Base-by-base conservation (phyloP, 37 sponge, comb jelly and placozoan species). In the Oopsacas minuta region DNA sequence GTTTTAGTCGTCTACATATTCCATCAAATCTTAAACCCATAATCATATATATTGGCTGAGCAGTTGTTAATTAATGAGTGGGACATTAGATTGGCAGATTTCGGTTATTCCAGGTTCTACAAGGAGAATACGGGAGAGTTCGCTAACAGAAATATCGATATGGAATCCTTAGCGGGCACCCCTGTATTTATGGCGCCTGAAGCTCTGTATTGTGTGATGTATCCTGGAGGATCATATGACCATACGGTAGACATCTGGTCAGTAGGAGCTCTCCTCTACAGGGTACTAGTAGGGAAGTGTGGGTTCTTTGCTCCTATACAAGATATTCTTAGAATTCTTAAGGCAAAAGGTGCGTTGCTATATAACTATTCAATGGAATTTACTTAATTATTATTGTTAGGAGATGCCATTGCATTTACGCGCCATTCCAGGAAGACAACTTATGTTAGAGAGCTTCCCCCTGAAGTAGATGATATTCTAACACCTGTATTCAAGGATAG, bases 121-220 rank as follows among this genome's bases (percentile, higher is more conserved):
- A 91, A 81, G 82, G 90, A 91, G 23, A 89, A 92, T 36, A 39
- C 83, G 35, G 75, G 75, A 5, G 75, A 61, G 28, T 5, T n/a
- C 32, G 85, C 86, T 8, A 92, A 52, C 37, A 91, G 90, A 52
- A 82, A 84, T 23, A 81, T 92, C 35, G 91, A 92, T 51, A 89
- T 95, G 90, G 85, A 88, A 5, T 92, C 93, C 39, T 86, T 95
- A 39, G 96, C 96, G 28, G 96, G 96, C 25, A 95, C 96, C 23
- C 96, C 96, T 28, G 96, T 95, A n/a, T 95, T 95, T 61, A 95
- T 95, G 96, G 96, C 96, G 81, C 96, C 96, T 61, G 96, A 95
- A 39, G 96, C 96, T 3, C 85, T 95, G 36, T 82, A 85, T 35
- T 92, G 96, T 89, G 93, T 95, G 15, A 91, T 95, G 69, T 85